Conservation (phyloP, 2,113 vertebrate genomes). For the Plotosus lineatus region DNA sequence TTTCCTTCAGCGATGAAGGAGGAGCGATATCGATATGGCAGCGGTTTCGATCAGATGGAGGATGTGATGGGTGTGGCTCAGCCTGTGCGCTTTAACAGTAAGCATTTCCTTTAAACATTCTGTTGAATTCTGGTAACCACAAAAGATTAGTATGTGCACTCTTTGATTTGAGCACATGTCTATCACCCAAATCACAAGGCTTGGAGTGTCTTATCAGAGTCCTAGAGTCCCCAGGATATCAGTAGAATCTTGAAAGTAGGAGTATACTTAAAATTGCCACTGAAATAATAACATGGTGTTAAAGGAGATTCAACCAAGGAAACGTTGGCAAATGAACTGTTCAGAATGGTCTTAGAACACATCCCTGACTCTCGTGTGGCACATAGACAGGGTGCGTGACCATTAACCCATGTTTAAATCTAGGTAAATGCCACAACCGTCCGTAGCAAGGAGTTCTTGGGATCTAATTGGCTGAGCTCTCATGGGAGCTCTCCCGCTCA, state of each 20-base stretch:
- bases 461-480: too few species aligned
- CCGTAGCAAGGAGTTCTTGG: too few species aligned
- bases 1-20: constrained; percentile 78
- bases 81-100: constrained; percentile 94
- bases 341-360: not conserved
- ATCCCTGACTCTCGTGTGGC: not conserved
- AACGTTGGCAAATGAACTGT: not conserved
- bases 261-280: not conserved
- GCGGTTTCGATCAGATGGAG: constrained; percentile 73
- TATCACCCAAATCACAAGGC: not conserved
- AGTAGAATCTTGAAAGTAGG: not conserved
- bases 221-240: not conserved
- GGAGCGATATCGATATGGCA: constrained; percentile 81
- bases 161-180: not conserved
- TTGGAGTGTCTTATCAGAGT: not conserved
- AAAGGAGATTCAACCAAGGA: not conserved
- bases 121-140: not conserved
- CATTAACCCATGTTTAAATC: too few species aligned
- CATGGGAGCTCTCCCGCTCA: too few species aligned
- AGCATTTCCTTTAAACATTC: constrained; percentile 54
- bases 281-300: not conserved
- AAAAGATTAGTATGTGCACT: not conserved
- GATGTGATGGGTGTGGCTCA: constrained; percentile 84
- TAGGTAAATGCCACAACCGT: too few species aligned
- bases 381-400: too few species aligned